phyloP scores from a whole-genome alignment of 2,797 vertebrate genomes.

The Pogonophryne albipinna region DNA sequence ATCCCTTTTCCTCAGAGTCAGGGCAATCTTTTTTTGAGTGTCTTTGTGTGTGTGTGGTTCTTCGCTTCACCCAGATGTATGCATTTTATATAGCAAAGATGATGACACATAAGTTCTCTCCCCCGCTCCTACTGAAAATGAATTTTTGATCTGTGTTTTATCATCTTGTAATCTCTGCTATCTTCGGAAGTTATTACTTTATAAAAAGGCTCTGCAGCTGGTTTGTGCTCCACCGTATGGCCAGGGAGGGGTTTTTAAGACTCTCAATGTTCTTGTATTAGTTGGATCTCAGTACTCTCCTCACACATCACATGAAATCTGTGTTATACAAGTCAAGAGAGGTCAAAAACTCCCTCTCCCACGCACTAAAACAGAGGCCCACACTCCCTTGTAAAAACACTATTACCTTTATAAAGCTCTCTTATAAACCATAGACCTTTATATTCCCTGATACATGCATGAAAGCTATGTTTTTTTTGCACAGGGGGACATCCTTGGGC shows the following conservation, averaged over 20 bases:
- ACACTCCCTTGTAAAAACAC: slow-evolving; percentile 18
- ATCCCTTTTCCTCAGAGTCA: slow-evolving; percentile 52
- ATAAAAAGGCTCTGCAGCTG: slow-evolving; percentile 71
- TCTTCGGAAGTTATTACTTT: slow-evolving; percentile 70
- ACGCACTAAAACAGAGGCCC: slow-evolving; percentile 8
- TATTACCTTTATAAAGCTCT: slow-evolving; percentile 17
- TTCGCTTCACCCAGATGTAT: slow-evolving; percentile 26
- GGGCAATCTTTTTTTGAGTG: slow-evolving; percentile 31
- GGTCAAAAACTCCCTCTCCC: slow-evolving; percentile 34
- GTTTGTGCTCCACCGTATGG: slow-evolving; percentile 57
- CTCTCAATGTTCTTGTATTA: slow-evolving; percentile 56
- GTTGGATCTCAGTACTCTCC: slow-evolving; percentile 34
- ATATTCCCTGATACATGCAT: slow-evolving; percentile 24
- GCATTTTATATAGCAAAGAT: slow-evolving; percentile 65
- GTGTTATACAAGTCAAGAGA: slow-evolving; percentile 42
- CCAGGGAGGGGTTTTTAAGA: slow-evolving; percentile 56
- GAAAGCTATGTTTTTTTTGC: slow-evolving; percentile 36
- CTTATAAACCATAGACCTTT: slow-evolving; percentile 18
- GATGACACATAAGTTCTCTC: slow-evolving; percentile 64
- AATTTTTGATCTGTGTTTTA: slow-evolving; percentile 74
- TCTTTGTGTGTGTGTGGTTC: slow-evolving; percentile 8
- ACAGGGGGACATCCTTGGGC: slow-evolving; percentile 20
- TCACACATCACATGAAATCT: slow-evolving; percentile 24
- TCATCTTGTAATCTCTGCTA: slow-evolving; percentile 68
- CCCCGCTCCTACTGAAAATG: slow-evolving; percentile 56